Percentiles rank a stretch among this genome's conserved stretches.
Evolutionary conservation across 2,888 invertebrate genomes (phyloP).

Genomic region (Ypsolopha sequella): DNA sequence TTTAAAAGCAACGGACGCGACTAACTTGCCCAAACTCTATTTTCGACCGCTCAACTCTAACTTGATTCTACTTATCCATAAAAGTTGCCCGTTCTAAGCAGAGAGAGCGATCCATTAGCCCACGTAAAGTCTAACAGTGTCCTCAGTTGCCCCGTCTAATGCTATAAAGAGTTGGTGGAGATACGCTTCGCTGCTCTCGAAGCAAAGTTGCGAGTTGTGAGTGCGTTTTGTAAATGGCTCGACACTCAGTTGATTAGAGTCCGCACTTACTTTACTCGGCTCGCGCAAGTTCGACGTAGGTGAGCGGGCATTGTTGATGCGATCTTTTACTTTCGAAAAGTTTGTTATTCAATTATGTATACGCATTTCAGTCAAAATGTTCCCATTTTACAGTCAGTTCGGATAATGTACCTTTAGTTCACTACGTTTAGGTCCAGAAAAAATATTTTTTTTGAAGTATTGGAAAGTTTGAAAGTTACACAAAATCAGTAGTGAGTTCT

Average conservation of each 20-base stretch:
- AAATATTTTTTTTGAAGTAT: too few relatives aligned
- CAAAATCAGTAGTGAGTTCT: too few relatives aligned
- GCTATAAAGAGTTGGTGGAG: constrained; percentile 53
- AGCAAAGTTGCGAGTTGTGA: constrained; percentile 39
- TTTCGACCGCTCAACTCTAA: constrained; percentile 42
- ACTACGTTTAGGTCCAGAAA: too few relatives aligned
- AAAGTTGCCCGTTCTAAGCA: constrained; percentile 58
- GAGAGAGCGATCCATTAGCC: constrained; percentile 59
- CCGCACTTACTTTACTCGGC: constrained; percentile 20
- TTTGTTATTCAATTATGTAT: constrained; percentile 1
- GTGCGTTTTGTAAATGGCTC: constrained; percentile 34
- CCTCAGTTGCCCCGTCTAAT: constrained; percentile 38
- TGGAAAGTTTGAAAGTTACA: too few relatives aligned
- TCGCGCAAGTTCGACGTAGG: constrained; percentile 30
- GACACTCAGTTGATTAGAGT: constrained; percentile 39
- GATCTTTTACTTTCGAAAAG: constrained; percentile 4
- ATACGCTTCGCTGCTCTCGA: constrained; percentile 24
- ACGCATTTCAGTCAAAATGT: not conserved
- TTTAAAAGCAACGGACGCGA: constrained; percentile 29
- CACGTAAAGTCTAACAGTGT: constrained; percentile 47
- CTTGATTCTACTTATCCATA: constrained; percentile 57
- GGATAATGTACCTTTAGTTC: constrained; percentile 2
- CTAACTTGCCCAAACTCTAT: constrained; percentile 33
- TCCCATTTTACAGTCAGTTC: too few relatives aligned
- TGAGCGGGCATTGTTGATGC: constrained; percentile 20